Evolutionary conservation across 2,888 invertebrate genomes (phyloP).

Genomic region (Nudaria mundana): DNA sequence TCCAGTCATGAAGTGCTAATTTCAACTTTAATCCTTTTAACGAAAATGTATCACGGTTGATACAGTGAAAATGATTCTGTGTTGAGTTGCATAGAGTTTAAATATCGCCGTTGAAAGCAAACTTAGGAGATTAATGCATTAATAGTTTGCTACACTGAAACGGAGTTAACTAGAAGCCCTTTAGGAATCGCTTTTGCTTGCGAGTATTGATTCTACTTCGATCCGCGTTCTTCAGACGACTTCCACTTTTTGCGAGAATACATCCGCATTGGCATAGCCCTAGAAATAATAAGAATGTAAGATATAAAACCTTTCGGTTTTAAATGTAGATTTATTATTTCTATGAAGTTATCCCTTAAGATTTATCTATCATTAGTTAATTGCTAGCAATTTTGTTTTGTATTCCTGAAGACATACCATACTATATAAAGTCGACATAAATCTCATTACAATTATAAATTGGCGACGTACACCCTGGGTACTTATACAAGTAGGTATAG

Average conservation of each 20-base stretch:
- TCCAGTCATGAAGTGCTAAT: conserved; percentile 48
- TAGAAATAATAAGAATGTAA: conserved; percentile 66
- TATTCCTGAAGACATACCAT: no score
- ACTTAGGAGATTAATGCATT: conserved; percentile 56
- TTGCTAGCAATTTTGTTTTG: no score
- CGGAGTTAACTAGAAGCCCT: conserved; percentile 45
- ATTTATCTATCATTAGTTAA: no score
- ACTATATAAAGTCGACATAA: no score
- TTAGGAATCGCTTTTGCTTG: conserved; percentile 60
- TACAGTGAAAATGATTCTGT: conserved; percentile 59
- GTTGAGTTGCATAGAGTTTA: conserved; percentile 51
- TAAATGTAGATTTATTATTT: not conserved
- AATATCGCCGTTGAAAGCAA: conserved; percentile 42
- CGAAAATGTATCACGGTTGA: conserved; percentile 28
- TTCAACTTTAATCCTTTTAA: conserved; percentile 48
- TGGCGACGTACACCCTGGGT: no score
- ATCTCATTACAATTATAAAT: no score
- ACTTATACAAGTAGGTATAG: no score
- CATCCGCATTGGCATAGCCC: conserved; percentile 60
- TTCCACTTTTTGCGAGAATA: conserved; percentile 73
- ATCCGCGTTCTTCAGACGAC: conserved; percentile 75
- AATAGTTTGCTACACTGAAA: conserved; percentile 49
- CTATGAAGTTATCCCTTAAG: not conserved
- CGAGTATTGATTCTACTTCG: conserved; percentile 45
- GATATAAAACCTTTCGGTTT: conserved; percentile 39